Evolutionary conservation across 2,888 invertebrate species (phyloP).

Genomic region (Heliconius erato): DNA sequence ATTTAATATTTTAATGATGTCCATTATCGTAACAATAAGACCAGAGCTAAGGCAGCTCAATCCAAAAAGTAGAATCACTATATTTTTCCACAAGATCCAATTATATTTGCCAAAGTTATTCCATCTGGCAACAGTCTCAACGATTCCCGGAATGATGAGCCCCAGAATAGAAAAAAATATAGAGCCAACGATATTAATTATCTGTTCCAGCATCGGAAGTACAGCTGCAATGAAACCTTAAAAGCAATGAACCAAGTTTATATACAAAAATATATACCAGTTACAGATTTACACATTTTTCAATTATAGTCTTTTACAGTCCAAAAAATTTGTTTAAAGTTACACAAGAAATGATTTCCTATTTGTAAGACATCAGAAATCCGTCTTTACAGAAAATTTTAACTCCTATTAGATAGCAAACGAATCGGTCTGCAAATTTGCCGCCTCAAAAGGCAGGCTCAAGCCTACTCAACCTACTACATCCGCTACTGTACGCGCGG

Average conservation of each 20-base stretch:
- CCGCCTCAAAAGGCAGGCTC: too few species aligned
- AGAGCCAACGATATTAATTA: slow-evolving; percentile 81
- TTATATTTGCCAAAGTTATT: slow-evolving; percentile 88
- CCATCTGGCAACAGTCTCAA: slow-evolving; percentile 90
- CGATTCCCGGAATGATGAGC: slow-evolving; percentile 89
- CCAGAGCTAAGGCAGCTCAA: slow-evolving; percentile 88
- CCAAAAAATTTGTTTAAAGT: too few species aligned
- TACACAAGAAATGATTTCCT: too few species aligned
- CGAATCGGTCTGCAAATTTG: too few species aligned
- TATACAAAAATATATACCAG: not conserved
- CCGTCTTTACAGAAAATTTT: too few species aligned
- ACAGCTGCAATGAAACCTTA: slow-evolving; percentile 89
- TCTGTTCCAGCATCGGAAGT: slow-evolving; percentile 81
- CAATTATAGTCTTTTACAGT: too few species aligned
- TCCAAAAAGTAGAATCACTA: slow-evolving; percentile 86
- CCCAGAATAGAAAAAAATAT: slow-evolving; percentile 90
- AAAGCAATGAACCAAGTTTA: slow-evolving; percentile 48
- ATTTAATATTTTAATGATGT: slow-evolving; percentile 77
- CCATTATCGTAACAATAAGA: slow-evolving; percentile 71
- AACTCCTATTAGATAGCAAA: too few species aligned
- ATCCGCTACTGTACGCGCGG: too few species aligned
- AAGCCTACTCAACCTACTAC: too few species aligned
- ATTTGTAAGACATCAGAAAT: too few species aligned
- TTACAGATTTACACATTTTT: too few species aligned
- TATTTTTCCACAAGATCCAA: slow-evolving; percentile 90